Base-by-base conservation (phyloP, 2,113 vertebrate species). In the Notiomystis cincta region DNA sequence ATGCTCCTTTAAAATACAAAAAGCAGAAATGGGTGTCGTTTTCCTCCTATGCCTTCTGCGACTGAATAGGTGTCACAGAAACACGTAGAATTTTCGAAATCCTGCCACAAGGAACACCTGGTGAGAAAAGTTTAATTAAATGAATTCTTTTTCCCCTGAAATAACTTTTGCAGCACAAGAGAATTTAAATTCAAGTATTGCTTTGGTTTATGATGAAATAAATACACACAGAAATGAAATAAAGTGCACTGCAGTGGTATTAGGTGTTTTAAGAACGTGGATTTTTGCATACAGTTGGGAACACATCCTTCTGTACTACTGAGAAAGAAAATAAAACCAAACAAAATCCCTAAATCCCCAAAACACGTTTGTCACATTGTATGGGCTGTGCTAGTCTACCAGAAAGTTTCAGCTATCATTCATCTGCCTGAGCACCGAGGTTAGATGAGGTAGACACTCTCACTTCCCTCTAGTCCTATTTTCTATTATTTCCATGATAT, bases 401-500 rank as follows among this genome's bases (percentile, higher is more conserved):
- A 90, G 51, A 75, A 90, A 93, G 37, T 87, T 96, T 77, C 33
- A 78, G 54, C 30, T 81, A 33, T 73, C 5, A 12, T 48, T 90
- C 47, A 35, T 73, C 33, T 81, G 38, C 47, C 27, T 67, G 25
- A 60, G 44, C 66, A 64, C 3, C 0, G 37, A 83, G 64, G 85
- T 93, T 84, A 93, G 77, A 61, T 82, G 61, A 93, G 89, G 66
- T 56, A 50, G 82, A 89, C 64, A 83, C 64, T 96, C 13, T 7
- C 47, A 38, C 38, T 92, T 85, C 42, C 21, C 56, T 89, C 64
- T 38, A 84, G 80, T 64, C 80, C 47, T 73, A 91, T 96, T 97
- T 93, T 95, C 95, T 95, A 47, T 96, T 92, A 90, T 92, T 95
- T 89, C 80, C 31, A 15, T 71, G 31, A 83, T 84, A 71, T 15